Evolutionary conservation across 2,113 vertebrate genomes (phyloP).

Genomic region (Dolichotis patagonum): DNA sequence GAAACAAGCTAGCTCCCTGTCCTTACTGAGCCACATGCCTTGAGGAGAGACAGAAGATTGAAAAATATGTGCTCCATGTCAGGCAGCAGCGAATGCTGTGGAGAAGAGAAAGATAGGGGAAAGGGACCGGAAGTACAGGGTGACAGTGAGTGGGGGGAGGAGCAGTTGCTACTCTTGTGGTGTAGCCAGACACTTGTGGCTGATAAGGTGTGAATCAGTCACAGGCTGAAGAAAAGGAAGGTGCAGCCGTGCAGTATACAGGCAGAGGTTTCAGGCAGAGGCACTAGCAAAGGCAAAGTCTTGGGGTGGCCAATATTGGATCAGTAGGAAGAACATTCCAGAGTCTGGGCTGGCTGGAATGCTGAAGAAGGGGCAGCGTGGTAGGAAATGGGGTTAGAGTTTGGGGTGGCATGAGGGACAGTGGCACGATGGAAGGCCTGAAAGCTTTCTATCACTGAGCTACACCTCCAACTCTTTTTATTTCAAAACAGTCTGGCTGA

Average conservation of each 20-base stretch:
- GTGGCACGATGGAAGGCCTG: background rate
- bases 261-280: background rate
- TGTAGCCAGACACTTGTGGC: background rate
- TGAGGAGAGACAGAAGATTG: background rate
- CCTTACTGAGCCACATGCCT: background rate
- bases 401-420: fast-evolving
- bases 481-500: background rate
- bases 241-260: background rate
- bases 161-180: background rate
- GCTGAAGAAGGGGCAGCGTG: background rate
- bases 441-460: background rate
- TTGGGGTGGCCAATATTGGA: background rate
- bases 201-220: background rate
- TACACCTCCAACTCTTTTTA: background rate
- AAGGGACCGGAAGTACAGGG: background rate
- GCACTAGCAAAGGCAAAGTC: background rate
- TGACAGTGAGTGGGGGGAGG: background rate
- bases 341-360: background rate
- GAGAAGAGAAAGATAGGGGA: background rate
- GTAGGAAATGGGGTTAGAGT: background rate
- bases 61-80: background rate
- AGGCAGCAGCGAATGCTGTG: background rate
- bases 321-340: background rate
- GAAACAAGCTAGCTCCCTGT: background rate
- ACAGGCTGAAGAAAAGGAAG: background rate